A percentile compares a stretch with the other conserved stretches of the same genome.
Evolutionary conservation across 1,140 invertebrate genomes (phyloP).

Genomic region (Harpegnathos saltator): DNA sequence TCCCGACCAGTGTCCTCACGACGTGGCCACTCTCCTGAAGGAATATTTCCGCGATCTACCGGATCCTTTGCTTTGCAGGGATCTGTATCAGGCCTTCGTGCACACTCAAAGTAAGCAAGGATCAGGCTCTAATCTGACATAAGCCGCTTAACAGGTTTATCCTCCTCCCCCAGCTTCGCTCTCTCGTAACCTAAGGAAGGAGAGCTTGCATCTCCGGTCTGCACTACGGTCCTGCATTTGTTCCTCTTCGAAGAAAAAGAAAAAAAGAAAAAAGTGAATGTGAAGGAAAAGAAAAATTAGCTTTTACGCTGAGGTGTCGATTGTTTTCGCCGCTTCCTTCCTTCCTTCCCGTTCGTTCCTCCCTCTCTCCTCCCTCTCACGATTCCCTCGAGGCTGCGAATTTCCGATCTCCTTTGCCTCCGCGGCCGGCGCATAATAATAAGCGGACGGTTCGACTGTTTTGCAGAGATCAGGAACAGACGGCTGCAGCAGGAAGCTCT

Average conservation of each 20-base stretch:
- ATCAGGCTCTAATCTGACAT: not conserved
- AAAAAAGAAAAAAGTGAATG: not conserved
- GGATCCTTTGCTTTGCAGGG: constrained; percentile 95
- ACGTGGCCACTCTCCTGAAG: constrained; percentile 96
- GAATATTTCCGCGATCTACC: constrained; percentile 97
- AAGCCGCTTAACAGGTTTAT: constrained; percentile 1
- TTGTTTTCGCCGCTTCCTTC: not conserved
- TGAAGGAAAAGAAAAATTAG: not conserved
- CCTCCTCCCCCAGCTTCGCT: not conserved
- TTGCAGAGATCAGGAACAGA: constrained; percentile 92
- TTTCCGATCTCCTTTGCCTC: not conserved
- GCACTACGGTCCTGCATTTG: too few relatives aligned
- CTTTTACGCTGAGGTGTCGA: not conserved
- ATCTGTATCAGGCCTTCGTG: constrained; percentile 95
- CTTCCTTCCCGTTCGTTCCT: not conserved
- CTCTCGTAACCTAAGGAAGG: not conserved
- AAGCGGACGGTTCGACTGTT: constrained; percentile 24
- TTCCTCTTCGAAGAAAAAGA: too few relatives aligned
- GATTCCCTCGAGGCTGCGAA: not conserved
- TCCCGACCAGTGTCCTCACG: constrained; percentile 94
- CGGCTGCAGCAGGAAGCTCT: constrained; percentile 93
- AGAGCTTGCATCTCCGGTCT: not conserved
- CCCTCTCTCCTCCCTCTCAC: not conserved
- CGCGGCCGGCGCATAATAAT: not conserved
- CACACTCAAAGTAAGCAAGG: constrained; percentile 94